Evolutionary conservation across 2,797 vertebrate species (phyloP), one percentile per base, ranked within the genome.

Genomic region (Acrossocheilus wenchowensis): DNA sequence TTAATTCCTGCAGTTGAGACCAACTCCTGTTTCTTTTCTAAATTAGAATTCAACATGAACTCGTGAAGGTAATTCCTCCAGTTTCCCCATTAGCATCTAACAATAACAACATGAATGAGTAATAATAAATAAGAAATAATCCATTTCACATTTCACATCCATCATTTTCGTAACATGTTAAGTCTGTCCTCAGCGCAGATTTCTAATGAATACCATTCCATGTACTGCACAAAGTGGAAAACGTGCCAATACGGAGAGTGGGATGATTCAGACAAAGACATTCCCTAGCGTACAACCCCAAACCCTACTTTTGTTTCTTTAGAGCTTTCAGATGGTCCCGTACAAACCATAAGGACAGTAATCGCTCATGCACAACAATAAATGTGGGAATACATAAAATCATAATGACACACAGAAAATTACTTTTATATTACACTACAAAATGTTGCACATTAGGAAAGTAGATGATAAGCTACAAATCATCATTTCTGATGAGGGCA

Each of bases 321-420:
- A 90, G 71, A 82, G 83, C 60, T 90, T 90, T 80, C 89, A 91
- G 87, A 90, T 90, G 88, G 79, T 66, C 77, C 41, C 30, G 43
- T 71, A 50, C 80, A 80, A 66, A 87, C 75, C 43, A 73, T 19
- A 54, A 39, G n/a, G 9, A n/a, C 72, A 74, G 45, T 75, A 64
- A 57, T 54, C 34, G n/a, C 26, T 57, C 36, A 74, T 66, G 45
- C 36, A 39, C 78, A 8, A n/a, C 75, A 62, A 73, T 36, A 60
- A 23, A 26, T 23, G 30, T 60, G 23, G 21, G 39, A 79, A 62
- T 62, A 62, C 14, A 62, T 75, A 3, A 73, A 48, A 45, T 73
- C 6, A 73, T 48, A 45, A 74, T 26, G 41, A 73, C 23, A 26
- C 41, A 23, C 10, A n/a, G 12, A 45, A 73, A 45, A 73, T 8